Evolutionary conservation across 2,888 invertebrate genomes (phyloP).

Genomic region (Amorpha juglandis): DNA sequence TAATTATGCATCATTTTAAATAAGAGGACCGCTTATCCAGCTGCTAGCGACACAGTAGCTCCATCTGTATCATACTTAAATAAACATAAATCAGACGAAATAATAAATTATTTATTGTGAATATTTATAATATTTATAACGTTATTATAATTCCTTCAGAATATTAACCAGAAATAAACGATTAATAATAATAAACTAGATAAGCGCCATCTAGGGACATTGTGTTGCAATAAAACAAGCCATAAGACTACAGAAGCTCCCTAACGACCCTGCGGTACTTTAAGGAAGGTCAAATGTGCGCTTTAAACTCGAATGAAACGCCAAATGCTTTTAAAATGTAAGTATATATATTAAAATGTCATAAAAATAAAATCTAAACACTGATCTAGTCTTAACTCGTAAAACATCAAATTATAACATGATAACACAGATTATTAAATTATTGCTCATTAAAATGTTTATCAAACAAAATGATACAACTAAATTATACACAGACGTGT

Average conservation of each 20-base stretch:
- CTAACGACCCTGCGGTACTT: slow-evolving; percentile 23
- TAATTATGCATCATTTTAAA: not conserved
- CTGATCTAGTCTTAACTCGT: slow-evolving; percentile 22
- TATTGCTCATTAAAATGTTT: slow-evolving; percentile 46
- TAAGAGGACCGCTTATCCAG: not conserved
- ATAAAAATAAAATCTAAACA: not conserved
- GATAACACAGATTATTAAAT: slow-evolving; percentile 36
- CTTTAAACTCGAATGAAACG: not conserved
- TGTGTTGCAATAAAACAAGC: slow-evolving; percentile 25
- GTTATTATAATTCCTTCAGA: not conserved
- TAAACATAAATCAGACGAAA: not conserved
- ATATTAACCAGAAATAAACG: not conserved
- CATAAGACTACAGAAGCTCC: slow-evolving; percentile 8
- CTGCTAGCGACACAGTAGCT: not conserved
- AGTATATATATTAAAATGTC: not conserved
- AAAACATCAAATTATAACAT: slow-evolving; percentile 27
- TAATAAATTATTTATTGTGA: not conserved
- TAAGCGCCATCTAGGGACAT: slow-evolving; percentile 41
- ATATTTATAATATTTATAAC: not conserved
- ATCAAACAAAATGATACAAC: slow-evolving; percentile 45
- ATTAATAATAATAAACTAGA: not conserved
- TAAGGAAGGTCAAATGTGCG: slow-evolving; percentile 28
- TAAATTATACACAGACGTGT: slow-evolving; percentile 37
- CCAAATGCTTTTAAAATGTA: slow-evolving; percentile 1
- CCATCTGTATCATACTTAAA: not conserved